A percentile compares a stretch with the other conserved stretches of the same genome.
These are phyloP conservation scores for Onthophagus taurus DNA, from an alignment of 1,140 invertebrate species.

Conservation along the genomic window DNA sequence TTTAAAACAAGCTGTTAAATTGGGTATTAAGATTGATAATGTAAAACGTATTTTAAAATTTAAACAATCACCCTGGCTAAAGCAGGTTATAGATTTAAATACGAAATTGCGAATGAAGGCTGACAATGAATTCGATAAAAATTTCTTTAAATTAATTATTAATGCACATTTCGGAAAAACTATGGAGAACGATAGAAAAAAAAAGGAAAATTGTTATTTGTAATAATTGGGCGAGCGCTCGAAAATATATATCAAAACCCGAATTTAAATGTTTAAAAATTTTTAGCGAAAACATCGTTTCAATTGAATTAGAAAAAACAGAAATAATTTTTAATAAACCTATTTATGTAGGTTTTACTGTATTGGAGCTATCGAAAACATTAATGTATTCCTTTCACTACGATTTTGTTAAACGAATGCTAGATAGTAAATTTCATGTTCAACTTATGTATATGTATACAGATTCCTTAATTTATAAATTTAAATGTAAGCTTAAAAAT, in stretches of 20 bases:
- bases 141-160: conserved; percentile 11
- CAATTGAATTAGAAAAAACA: conserved; percentile 21
- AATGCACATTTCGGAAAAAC: conserved; percentile 12
- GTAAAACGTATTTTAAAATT: conserved; percentile 44
- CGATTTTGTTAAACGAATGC: conserved; percentile 18
- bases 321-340: conserved; percentile 20
- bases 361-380: conserved; percentile 19
- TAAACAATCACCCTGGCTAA: conserved; percentile 41
- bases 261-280: conserved; percentile 23
- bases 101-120: conserved; percentile 26
- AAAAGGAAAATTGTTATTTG: conserved; percentile 19
- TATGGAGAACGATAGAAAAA: conserved; percentile 17
- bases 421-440: conserved; percentile 16
- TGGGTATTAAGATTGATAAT: conserved; percentile 34
- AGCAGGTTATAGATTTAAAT: conserved; percentile 39
- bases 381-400: conserved; percentile 18
- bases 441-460: conserved; percentile 30
- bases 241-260: conserved; percentile 18
- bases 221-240: conserved; percentile 16
- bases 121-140: conserved; percentile 39
- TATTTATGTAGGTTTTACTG: conserved; percentile 17
- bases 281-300: conserved; percentile 20
- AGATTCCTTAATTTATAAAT: conserved; percentile 24
- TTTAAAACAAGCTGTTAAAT: conserved; percentile 17
- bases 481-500: conserved; percentile 41